A percentile compares a stretch with the other conserved stretches of the same genome.
These are phyloP conservation scores for Hypomesus transpacificus DNA, from an alignment of 2,113 vertebrate species.

Conservation along the genomic window DNA sequence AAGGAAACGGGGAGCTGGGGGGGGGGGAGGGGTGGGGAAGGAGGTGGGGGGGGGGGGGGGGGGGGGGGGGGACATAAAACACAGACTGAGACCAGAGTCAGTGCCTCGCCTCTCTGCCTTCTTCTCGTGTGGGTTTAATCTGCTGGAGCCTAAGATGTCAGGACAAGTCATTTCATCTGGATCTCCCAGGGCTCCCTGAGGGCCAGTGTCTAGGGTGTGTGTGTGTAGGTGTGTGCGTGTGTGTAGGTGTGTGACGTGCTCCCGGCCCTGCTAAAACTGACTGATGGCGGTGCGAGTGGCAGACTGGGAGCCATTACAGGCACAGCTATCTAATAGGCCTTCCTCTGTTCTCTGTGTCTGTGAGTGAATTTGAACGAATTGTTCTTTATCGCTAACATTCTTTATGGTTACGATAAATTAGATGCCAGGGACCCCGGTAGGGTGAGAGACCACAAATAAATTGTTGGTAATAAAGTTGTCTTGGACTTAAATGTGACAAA, in stretches of 20 bases:
- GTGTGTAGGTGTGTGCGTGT: neutral
- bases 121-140: conserved; percentile 62
- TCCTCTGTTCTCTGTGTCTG: conserved; percentile 27
- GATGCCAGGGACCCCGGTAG: conserved; percentile 36
- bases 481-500: conserved; percentile 39
- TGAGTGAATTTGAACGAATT: conserved; percentile 58
- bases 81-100: conserved; percentile 1
- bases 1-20: conserved; percentile 21
- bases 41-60: neutral
- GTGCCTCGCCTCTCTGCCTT: conserved; percentile 27
- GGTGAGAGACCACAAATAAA: conserved; percentile 53
- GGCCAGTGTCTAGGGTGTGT: conserved; percentile 27
- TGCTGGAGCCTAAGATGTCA: conserved; percentile 65
- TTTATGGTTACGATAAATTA: conserved; percentile 66
- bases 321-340: conserved; percentile 59
- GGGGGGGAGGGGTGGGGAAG: conserved; percentile 2
- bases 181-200: conserved; percentile 53
- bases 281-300: conserved; percentile 58
- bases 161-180: conserved; percentile 63
- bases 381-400: conserved; percentile 57
- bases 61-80: conserved; percentile 46
- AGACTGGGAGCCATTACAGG: conserved; percentile 56
- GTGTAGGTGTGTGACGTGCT: conserved; percentile 19
- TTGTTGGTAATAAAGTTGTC: conserved; percentile 56
- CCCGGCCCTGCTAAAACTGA: conserved; percentile 63